phyloP scores from a whole-genome alignment of 2,888 invertebrate species.

The Ophion obscuratus region DNA sequence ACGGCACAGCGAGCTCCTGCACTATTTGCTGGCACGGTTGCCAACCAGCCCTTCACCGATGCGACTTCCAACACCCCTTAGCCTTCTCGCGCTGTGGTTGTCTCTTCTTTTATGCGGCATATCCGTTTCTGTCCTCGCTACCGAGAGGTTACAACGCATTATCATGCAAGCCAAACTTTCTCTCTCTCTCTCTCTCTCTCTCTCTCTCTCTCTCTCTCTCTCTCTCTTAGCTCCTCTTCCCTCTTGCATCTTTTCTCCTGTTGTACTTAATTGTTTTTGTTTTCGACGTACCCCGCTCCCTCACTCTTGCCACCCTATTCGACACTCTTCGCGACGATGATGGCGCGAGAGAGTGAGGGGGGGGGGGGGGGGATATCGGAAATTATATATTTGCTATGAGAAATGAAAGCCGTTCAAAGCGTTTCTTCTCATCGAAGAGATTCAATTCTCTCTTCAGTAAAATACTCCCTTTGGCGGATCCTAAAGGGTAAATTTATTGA shows the following conservation, averaged over 20 bases:
- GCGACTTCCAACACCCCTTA: slow-evolving; percentile 64
- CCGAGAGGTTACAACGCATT: slow-evolving; percentile 79
- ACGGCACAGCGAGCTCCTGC: slow-evolving; percentile 38
- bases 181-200: slow-evolving; percentile 70
- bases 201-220: slow-evolving; percentile 43
- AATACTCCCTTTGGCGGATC: not conserved
- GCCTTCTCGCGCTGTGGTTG: slow-evolving; percentile 42
- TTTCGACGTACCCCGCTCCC: slow-evolving; percentile 14
- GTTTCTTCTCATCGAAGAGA: slow-evolving; percentile 21
- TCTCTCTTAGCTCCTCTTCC: slow-evolving; percentile 57
- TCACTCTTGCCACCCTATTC: slow-evolving; percentile 32
- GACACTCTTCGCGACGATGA: slow-evolving; percentile 45
- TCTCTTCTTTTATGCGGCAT: slow-evolving; percentile 73
- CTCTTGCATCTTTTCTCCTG: slow-evolving; percentile 21
- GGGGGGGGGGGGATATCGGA: not conserved
- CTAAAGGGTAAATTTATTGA: slow-evolving; percentile 21
- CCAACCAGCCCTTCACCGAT: slow-evolving; percentile 42
- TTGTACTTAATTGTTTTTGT: slow-evolving; percentile 59
- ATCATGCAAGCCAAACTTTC: slow-evolving; percentile 80
- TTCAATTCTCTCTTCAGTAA: slow-evolving; percentile 40
- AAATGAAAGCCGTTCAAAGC: slow-evolving; percentile 58
- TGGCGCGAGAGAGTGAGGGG: slow-evolving; percentile 19
- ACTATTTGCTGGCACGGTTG: slow-evolving; percentile 45
- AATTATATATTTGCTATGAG: slow-evolving; percentile 29
- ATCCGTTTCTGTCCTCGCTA: slow-evolving; percentile 68